These are phyloP conservation scores for Pristionchus japonicus DNA, from an alignment of 2,888 invertebrate species.

Conservation along the genomic window DNA sequence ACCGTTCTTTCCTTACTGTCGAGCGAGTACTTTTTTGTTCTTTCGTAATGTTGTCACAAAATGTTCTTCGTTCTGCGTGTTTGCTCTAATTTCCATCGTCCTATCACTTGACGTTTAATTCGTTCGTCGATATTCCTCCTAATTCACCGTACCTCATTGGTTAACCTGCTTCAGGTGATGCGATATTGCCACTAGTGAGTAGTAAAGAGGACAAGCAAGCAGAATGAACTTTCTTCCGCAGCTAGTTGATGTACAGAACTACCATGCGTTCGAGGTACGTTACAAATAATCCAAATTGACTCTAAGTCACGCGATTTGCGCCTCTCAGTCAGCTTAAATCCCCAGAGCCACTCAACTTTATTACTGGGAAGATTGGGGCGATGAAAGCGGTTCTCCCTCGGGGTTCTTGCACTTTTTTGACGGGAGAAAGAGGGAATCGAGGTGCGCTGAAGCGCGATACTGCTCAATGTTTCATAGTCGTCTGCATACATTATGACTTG, in stretches of 20 bases:
- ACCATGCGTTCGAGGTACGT: conserved; percentile 32
- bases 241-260: conserved; percentile 1
- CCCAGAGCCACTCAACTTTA: conserved; percentile 33
- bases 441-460: neutral
- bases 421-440: neutral
- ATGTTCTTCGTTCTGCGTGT: neutral
- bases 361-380: neutral
- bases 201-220: neutral
- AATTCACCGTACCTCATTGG: neutral
- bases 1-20: neutral
- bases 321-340: neutral
- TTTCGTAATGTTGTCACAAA: neutral
- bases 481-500: conserved; percentile 36
- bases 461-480: conserved; percentile 49
- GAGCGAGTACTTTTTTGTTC: neutral
- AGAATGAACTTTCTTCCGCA: conserved; percentile 34
- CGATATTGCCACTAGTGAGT: neutral
- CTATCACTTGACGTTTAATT: neutral
- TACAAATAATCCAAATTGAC: neutral
- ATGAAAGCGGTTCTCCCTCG: neutral
- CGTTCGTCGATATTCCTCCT: neutral
- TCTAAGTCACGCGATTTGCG: neutral
- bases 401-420: conserved; percentile 13
- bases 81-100: neutral
- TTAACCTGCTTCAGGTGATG: conserved; percentile 12